Conservation (phyloP, 2,797 vertebrate species). For the Brachyalestes nurse region DNA sequence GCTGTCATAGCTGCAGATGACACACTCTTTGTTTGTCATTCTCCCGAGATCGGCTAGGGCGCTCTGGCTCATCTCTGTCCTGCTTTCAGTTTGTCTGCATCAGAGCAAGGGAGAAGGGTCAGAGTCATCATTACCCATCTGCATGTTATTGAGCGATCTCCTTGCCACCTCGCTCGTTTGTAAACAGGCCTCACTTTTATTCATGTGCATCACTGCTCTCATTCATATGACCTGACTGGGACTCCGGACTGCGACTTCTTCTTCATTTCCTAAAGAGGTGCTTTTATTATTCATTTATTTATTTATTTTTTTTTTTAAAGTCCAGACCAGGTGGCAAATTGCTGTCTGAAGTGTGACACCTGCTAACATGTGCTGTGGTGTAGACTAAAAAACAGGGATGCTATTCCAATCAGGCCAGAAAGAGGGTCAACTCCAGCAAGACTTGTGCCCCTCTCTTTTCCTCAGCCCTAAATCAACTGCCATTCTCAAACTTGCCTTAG, state of each 20-base stretch:
- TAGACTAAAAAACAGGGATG: too few relatives aligned
- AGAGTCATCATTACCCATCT: slow-evolving; percentile 38
- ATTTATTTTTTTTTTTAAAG: too few relatives aligned
- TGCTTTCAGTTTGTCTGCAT: background rate
- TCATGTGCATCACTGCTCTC: background rate
- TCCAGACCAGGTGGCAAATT: too few relatives aligned
- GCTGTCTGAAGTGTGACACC: too few relatives aligned
- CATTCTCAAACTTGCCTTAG: too few relatives aligned
- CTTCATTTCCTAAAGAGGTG: background rate
- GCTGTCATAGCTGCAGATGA: background rate
- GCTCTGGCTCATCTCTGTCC: slow-evolving; percentile 5
- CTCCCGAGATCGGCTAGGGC: background rate
- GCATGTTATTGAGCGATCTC: slow-evolving; percentile 22
- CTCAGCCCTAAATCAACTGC: too few relatives aligned
- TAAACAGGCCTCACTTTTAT: slow-evolving; percentile 22
- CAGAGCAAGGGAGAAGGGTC: background rate
- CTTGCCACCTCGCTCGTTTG: slow-evolving; percentile 1
- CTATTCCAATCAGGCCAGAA: too few relatives aligned
- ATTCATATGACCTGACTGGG: slow-evolving; percentile 29
- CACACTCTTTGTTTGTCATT: background rate
- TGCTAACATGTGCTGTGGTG: too few relatives aligned
- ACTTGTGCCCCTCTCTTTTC: too few relatives aligned
- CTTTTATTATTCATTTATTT: background rate
- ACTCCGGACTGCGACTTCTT: background rate
- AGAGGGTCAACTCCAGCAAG: too few relatives aligned